A percentile compares a stretch with the other conserved stretches of the same genome.
Evolutionary conservation across 2,797 vertebrate species (phyloP).

Genomic region (Anguilla megastoma): DNA sequence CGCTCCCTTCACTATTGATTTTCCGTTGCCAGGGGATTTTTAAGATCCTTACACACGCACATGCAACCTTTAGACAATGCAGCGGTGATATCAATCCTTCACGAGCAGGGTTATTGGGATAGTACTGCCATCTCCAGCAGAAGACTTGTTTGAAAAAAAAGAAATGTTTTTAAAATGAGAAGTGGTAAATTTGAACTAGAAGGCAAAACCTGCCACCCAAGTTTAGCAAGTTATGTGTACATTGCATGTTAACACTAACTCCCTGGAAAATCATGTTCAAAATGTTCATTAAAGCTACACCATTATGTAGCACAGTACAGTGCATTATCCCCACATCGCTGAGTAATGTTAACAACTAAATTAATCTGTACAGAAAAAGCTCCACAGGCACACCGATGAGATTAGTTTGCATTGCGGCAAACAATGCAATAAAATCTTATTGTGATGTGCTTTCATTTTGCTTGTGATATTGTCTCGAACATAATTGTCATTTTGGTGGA

Average conservation of each 20-base stretch:
- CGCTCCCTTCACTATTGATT: slow-evolving; percentile 57
- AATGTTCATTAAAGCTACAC: background rate
- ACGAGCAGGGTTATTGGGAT: slow-evolving; percentile 28
- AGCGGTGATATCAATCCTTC: slow-evolving; percentile 58
- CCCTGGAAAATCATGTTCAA: background rate
- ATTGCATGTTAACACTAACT: background rate
- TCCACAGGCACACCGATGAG: background rate
- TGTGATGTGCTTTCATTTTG: background rate
- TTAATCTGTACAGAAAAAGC: background rate
- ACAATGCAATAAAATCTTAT: background rate
- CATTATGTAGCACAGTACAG: background rate
- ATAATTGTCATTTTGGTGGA: background rate
- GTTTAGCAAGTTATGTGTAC: background rate
- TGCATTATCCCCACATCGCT: background rate
- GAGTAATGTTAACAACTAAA: background rate
- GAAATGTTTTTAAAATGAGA: background rate
- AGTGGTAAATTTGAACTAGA: background rate
- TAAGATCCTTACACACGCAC: slow-evolving; percentile 67
- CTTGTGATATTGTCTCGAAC: background rate
- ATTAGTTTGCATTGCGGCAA: background rate
- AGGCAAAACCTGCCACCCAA: background rate
- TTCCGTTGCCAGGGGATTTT: slow-evolving; percentile 56
- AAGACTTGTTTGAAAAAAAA: background rate
- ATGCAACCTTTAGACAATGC: slow-evolving; percentile 47
- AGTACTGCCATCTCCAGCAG: background rate